Evolutionary conservation across 2,888 invertebrate species (phyloP).

Genomic region (Lymantria monacha): DNA sequence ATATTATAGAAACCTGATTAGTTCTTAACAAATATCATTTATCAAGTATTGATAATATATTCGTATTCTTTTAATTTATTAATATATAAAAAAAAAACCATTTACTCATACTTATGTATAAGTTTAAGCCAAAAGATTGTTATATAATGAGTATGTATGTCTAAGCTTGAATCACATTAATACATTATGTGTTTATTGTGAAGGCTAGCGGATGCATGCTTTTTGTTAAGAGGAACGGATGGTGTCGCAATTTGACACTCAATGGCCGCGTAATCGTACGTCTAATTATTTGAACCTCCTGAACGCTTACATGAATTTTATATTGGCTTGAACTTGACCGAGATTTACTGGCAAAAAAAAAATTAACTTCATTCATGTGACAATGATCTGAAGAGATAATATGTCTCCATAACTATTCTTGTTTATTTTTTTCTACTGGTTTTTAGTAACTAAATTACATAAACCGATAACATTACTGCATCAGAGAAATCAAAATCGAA

Average conservation of each 20-base stretch:
- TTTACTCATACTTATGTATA: neutral
- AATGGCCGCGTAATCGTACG: slow-evolving; percentile 46
- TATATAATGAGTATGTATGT: neutral
- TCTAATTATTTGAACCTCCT: slow-evolving; percentile 48
- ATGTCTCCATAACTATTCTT: too few species aligned
- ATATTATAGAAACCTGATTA: too few species aligned
- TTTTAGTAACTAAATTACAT: too few species aligned
- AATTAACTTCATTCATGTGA: too few species aligned
- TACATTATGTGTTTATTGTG: slow-evolving; percentile 13
- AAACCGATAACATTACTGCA: too few species aligned
- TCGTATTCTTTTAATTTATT: too few species aligned
- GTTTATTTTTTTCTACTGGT: too few species aligned
- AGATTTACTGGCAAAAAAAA: slow-evolving; percentile 1
- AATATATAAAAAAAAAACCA: too few species aligned
- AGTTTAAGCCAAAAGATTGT: slow-evolving; percentile 10
- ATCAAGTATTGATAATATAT: too few species aligned
- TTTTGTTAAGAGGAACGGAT: slow-evolving; percentile 59
- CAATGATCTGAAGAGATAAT: too few species aligned
- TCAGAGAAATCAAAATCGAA: too few species aligned
- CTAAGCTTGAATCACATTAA: neutral
- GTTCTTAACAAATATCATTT: too few species aligned
- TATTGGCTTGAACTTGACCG: slow-evolving; percentile 64
- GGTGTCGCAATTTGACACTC: slow-evolving; percentile 50
- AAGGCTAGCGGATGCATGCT: slow-evolving; percentile 62
- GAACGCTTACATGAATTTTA: slow-evolving; percentile 5